Base-by-base conservation (phyloP, 1,140 invertebrate species). In the Helicoverpa zea region DNA sequence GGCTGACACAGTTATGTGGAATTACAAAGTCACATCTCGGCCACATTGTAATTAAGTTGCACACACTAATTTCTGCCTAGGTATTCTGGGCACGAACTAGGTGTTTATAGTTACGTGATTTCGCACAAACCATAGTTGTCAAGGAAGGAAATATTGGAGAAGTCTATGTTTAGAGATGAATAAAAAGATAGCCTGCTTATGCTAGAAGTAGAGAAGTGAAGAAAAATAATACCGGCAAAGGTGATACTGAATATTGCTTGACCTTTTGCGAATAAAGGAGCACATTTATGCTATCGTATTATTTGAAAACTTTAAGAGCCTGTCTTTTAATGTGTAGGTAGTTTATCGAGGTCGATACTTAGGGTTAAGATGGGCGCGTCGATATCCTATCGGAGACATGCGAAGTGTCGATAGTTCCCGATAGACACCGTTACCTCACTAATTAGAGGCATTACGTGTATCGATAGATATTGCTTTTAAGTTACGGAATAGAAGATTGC, bases 371-470 rank as follows among this genome's bases (percentile, higher is more conserved):
- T 74, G 70, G 79, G 74, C 75, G n/a, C 81, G 76, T 58, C 23
- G 81, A 82, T 79, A 79, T 66, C 66, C 75, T 66, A 78, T 81
- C 81, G 49, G 54, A 23, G 75, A 79, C 81, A 82, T 77, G 76
- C 68, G 59, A 75, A 72, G 72, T 79, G 81, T 70, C 63, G 72
- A 75, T 79, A 79, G 52, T 70, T 7, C 52, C n/a, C 64, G 70
- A 51, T 35, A 49, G 56, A 58, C 51, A 80, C 81, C 72, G 81
- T 78, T 79, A 79, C 66, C 43, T 72, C 66, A 72, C 68, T 82
- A 82, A 82, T 82, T 82, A 82, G 77, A 61, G 14, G 43, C 64
- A 74, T 80, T 77, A 77, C 61, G 51, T 77, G 51, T 66, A 14
- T 29, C 49, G 66, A 70, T 70, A 54, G 66, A 70, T 13, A 54